These are phyloP conservation scores for Cosmia trapezina DNA, from an alignment of 2,888 invertebrate species.

Conservation along the genomic window DNA sequence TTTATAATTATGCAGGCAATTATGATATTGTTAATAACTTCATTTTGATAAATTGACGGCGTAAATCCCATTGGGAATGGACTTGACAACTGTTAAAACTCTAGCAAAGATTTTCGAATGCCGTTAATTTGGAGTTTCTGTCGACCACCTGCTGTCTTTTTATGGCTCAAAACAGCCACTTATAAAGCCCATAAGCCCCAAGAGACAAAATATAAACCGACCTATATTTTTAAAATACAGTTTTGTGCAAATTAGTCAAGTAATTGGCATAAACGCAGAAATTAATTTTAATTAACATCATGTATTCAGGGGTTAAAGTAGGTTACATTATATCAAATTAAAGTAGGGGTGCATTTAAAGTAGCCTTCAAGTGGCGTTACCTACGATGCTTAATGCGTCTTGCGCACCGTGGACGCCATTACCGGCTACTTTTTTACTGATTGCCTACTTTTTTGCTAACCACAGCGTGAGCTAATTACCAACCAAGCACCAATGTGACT, in stretches of 20 bases:
- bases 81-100: background rate
- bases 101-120: background rate
- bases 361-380: background rate
- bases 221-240: conserved; percentile 23
- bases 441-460: background rate
- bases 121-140: conserved; percentile 6
- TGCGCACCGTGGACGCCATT: too few species aligned
- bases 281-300: conserved; percentile 17
- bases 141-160: background rate
- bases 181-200: conserved; percentile 8
- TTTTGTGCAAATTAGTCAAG: conserved; percentile 11
- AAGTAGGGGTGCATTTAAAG: background rate
- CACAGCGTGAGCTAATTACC: background rate
- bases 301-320: background rate
- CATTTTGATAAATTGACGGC: background rate
- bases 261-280: conserved; percentile 4
- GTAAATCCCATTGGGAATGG: too few species aligned
- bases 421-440: background rate
- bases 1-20: background rate
- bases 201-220: conserved; percentile 19
- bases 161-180: background rate
- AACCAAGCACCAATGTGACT: background rate
- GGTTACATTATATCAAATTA: conserved; percentile 14
- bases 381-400: background rate
- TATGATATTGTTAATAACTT: background rate